Evolutionary conservation across 2,888 invertebrate genomes (phyloP), one percentile per base, ranked within the genome.

Genomic region (Ichneumoninae sp.): DNA sequence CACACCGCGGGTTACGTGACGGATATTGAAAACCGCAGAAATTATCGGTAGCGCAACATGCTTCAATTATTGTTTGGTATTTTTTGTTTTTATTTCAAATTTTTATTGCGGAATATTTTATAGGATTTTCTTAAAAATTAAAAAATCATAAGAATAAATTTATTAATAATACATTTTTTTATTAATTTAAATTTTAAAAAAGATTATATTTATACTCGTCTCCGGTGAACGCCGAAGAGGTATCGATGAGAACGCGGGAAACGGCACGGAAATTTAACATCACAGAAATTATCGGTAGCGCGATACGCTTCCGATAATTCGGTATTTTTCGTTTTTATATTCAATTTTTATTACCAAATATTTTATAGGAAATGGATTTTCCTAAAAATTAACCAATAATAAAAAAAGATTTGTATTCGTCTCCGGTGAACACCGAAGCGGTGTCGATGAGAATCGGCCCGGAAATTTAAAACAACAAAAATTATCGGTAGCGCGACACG

Each of bases 1-100:
- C 57, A 26, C 26, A 3, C 26, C 22, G 4, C 4, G 4, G 0
- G 57, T 26, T 22, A 22, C 54, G 54, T 54, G 57, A 57, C 13
- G 36, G 60, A 78, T 36, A 70, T 60, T 44, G 2, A 22, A 78
- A 69, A 78, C 60, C 77, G 50, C 69, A 78, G 54, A 78, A 47
- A 30, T 69, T 54, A 19, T 68, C 7, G 16, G 4, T 26, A 22
- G 16, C 8, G 33, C 60, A 60, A 47, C 44, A 77, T 68, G 47
- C 57, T 50, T 63, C 69, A 60, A 30, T 54, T 36, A 63, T 60
- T 16, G 8, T 47, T 33, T 6, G 13, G 7, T 16, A 13, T 47
- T 8, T 44, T n/a, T 33, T 13, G 16, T 19, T 40, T 44, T 44
- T n/a, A 75, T 44, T n/a, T 69, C n/a, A 0, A 13, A 30, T 26